Percentiles rank a stretch among this genome's conserved stretches.
Conservation (phyloP, 2,797 vertebrate species). For the Delichon dasypus region DNA sequence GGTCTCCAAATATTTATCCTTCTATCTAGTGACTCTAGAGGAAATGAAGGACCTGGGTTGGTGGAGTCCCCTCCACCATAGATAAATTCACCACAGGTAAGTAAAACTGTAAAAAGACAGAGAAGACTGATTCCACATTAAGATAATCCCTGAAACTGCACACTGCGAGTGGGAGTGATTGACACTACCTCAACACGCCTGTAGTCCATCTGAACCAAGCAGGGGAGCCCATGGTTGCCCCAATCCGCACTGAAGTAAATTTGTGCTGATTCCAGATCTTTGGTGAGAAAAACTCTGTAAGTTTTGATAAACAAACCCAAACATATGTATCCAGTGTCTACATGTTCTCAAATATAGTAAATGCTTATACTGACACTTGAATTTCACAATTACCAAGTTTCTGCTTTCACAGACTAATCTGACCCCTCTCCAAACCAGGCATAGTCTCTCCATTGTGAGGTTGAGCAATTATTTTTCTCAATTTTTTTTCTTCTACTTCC, state of each 20-base stretch:
- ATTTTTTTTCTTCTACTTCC: constrained; percentile 42
- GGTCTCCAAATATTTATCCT: neutral
- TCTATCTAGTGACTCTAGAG: neutral
- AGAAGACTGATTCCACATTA: neutral
- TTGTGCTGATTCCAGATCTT: neutral
- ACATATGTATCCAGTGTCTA: neutral
- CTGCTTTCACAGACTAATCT: constrained; percentile 13
- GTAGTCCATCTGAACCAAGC: neutral
- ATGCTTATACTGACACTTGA: neutral
- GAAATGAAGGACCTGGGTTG: neutral
- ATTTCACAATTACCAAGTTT: constrained; percentile 34
- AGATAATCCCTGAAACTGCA: neutral
- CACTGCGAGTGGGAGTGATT: neutral
- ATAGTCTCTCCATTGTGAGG: constrained; percentile 11
- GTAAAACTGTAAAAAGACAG: neutral
- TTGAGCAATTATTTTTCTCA: constrained; percentile 46
- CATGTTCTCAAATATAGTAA: neutral
- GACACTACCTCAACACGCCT: neutral
- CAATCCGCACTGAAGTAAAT: neutral
- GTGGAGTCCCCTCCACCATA: neutral
- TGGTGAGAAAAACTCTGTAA: neutral
- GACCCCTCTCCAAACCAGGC: constrained; percentile 21
- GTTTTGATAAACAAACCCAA: neutral
- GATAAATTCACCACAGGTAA: neutral
- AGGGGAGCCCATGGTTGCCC: neutral